Conservation (phyloP, 2,888 invertebrate species). For the Ashinkailepas kermadecensis region DNA sequence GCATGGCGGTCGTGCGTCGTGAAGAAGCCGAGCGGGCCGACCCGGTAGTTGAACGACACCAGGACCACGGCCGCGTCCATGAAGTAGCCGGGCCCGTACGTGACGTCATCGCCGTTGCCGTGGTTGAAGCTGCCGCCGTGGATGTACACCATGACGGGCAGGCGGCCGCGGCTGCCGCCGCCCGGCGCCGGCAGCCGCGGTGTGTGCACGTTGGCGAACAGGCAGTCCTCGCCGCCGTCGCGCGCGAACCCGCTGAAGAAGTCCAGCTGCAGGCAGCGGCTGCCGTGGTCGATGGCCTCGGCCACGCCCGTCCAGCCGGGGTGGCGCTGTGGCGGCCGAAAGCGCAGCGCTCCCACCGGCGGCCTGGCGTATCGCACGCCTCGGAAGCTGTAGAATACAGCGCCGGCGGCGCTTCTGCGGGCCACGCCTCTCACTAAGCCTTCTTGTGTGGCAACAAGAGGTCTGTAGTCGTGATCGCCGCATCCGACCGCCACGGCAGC, state of each 20-base stretch:
- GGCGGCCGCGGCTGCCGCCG: constrained; percentile 25
- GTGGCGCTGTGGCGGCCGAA: not conserved
- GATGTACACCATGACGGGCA: constrained; percentile 37
- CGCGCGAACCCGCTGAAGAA: not conserved
- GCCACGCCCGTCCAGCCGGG: not conserved
- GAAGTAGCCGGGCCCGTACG: constrained; percentile 29
- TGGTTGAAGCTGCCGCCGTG: constrained; percentile 29
- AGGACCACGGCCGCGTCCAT: constrained; percentile 32
- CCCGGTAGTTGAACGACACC: constrained; percentile 33
- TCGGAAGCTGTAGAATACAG: constrained; percentile 36
- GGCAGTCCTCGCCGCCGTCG: constrained; percentile 29
- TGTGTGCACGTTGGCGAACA: constrained; percentile 29
- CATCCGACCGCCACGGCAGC: not conserved
- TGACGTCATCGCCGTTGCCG: constrained; percentile 30
- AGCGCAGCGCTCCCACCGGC: not conserved
- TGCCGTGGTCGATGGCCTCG: not conserved
- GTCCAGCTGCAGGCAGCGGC: not conserved
- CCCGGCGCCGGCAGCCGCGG: constrained; percentile 7
- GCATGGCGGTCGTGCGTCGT: constrained; percentile 33
- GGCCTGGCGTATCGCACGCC: constrained; percentile 33
- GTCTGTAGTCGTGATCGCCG: not conserved
- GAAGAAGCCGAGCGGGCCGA: constrained; percentile 34
- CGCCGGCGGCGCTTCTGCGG: not conserved
- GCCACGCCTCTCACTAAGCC: not conserved
- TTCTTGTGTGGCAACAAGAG: not conserved